Percentiles rank a stretch among this genome's conserved stretches.
Evolutionary conservation across 2,113 vertebrate genomes (phyloP).

Genomic region (Nestor notabilis): DNA sequence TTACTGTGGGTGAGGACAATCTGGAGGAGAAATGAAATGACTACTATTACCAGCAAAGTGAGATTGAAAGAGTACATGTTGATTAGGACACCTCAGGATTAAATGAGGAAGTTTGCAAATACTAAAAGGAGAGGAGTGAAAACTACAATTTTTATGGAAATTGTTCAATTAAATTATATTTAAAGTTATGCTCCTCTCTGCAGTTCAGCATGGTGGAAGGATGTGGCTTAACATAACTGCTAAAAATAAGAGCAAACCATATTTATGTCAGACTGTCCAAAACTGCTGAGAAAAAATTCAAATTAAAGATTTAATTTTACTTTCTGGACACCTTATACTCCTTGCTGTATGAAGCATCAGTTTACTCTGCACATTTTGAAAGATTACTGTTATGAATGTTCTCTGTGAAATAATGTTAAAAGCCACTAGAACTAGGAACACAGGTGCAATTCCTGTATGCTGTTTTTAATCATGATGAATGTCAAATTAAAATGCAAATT

Average conservation of each 20-base stretch:
- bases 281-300: neutral
- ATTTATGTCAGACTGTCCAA: neutral
- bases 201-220: neutral
- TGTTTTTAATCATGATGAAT: neutral
- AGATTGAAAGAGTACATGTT: neutral
- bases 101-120: neutral
- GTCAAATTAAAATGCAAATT: slow-evolving; percentile 60
- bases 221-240: neutral
- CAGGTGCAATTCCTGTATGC: slow-evolving; percentile 1
- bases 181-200: neutral
- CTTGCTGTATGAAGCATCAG: neutral
- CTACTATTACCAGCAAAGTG: neutral
- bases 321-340: neutral
- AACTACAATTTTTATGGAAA: neutral
- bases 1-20: neutral
- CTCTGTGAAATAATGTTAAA: slow-evolving; percentile 20
- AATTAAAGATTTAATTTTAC: neutral
- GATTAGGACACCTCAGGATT: neutral
- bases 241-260: neutral
- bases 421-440: neutral
- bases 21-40: neutral
- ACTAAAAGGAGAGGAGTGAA: neutral
- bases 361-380: neutral
- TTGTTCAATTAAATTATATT: neutral
- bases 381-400: slow-evolving; percentile 10